Base-by-base conservation (phyloP, 1,140 invertebrate genomes). In the Dendroctonus valens region DNA sequence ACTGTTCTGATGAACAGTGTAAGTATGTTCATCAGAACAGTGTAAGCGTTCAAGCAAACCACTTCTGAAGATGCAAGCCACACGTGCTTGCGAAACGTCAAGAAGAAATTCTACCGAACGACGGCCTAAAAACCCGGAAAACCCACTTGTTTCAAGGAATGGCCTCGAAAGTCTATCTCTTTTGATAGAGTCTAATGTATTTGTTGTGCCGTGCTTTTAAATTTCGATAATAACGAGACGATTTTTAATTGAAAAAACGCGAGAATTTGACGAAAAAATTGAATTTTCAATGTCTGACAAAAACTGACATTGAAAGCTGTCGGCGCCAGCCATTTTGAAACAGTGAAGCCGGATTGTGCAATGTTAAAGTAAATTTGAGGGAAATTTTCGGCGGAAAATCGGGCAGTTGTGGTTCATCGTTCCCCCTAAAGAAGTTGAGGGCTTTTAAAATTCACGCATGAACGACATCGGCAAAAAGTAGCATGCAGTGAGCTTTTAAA, bases 291-390 rank as follows among this genome's bases (percentile, higher is more conserved):
- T n/a, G n/a, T n/a, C n/a, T n/a, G n/a, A n/a, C n/a, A n/a, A n/a
- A n/a, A n/a, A n/a, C n/a, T n/a, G n/a, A n/a, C n/a, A n/a, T 59
- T 42, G 44, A 66, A 66, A 57, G 39, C 55, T 38, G 50, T 37
- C 39, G 49, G 53, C 44, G 50, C 59, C 50, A 41, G 14, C 6
- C 14, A 14, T 48, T 8, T 48, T 48, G 11, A 5, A 11, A 5
- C 14, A 48, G 14, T 48, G 46, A 52, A 52, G 14, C 8, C 9
- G 50, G n/a, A 9, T 52, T 52, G n/a, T 52, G 14, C 12, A 9
- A 52, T 6, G n/a, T 6, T 26, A 26, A 26, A 2, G 3, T 26
- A 26, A 26, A 26, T 52, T 52, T 52, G 50, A 5, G 12, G 12
- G 5, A 46, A 9, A 46, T 3, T 12, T 12, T 46, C 12, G 12